A percentile compares a stretch with the other conserved stretches of the same genome.
Conservation (phyloP, 2,797 vertebrate species). For the Crypturellus tataupa region DNA sequence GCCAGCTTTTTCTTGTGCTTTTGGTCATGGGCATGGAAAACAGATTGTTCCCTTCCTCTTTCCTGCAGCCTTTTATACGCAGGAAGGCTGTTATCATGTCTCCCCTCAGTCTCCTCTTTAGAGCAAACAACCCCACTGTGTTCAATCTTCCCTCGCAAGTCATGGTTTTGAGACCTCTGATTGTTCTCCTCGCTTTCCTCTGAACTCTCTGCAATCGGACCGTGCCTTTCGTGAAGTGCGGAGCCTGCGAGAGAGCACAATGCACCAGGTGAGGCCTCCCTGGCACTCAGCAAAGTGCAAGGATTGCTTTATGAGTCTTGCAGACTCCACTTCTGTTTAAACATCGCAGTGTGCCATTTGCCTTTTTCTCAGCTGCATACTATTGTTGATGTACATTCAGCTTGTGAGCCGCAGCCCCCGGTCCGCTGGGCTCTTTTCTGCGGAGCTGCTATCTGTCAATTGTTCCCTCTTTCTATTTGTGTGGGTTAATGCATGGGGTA, state of each 20-base stretch:
- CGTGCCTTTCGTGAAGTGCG: neutral
- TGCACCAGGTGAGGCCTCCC: neutral
- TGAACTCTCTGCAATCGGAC: conserved; percentile 40
- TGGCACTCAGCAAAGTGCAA: conserved; percentile 40
- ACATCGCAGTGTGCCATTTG: neutral
- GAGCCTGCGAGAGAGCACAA: conserved; percentile 37
- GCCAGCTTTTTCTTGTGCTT: conserved; percentile 11
- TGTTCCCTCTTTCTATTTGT: neutral
- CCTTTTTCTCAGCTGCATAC: conserved; percentile 58
- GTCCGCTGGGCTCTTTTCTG: conserved; percentile 35
- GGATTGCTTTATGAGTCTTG: neutral
- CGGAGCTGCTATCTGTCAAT: neutral
- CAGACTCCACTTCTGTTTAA: conserved; percentile 38
- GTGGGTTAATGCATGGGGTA: neutral
- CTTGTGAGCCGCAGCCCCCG: neutral
- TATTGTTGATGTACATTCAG: neutral
- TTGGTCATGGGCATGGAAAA: conserved; percentile 31
- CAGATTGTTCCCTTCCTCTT: conserved; percentile 37
- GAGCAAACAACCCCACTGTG: conserved; percentile 63
- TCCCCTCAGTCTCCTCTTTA: conserved; percentile 15
- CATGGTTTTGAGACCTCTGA: conserved; percentile 44
- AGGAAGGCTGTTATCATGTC: neutral
- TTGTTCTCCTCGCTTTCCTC: conserved; percentile 4
- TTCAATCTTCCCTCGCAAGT: conserved; percentile 54
- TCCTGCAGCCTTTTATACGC: conserved; percentile 6